Evolutionary conservation across 2,113 vertebrate genomes (phyloP).

Genomic region (Hirundichthys speculiger): DNA sequence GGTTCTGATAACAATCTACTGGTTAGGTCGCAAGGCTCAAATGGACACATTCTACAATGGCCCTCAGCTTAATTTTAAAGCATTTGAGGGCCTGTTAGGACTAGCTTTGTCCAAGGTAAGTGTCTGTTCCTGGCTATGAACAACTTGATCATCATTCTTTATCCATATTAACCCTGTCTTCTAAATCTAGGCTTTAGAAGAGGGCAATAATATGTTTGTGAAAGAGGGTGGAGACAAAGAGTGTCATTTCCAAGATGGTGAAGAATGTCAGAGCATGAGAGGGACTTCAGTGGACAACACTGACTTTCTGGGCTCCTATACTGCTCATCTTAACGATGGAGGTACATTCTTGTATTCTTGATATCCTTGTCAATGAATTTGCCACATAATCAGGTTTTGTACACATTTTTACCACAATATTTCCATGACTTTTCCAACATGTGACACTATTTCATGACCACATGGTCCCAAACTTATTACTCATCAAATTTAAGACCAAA

Average conservation of each 20-base stretch:
- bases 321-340: constrained; percentile 83
- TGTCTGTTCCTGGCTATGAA: constrained; percentile 1
- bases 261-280: constrained; percentile 77
- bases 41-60: constrained; percentile 86
- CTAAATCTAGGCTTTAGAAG: constrained; percentile 70
- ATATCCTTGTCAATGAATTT: neutral
- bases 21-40: constrained; percentile 94
- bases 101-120: constrained; percentile 68
- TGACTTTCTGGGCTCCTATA: constrained; percentile 83
- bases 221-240: constrained; percentile 86
- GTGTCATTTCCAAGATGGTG: constrained; percentile 82
- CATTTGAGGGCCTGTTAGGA: constrained; percentile 92
- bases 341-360: constrained; percentile 68
- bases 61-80: constrained; percentile 91
- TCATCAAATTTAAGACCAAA: no score
- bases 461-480: no score
- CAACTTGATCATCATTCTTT: neutral
- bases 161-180: neutral
- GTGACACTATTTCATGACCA: no score
- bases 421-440: no score
- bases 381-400: neutral
- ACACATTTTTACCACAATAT: no score
- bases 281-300: constrained; percentile 87
- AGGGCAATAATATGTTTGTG: constrained; percentile 76
- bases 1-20: constrained; percentile 98